Percentiles rank a stretch among this genome's conserved stretches.
phyloP scores from a whole-genome alignment of 2,113 vertebrate species.

The Herpailurus yagouaroundi region DNA sequence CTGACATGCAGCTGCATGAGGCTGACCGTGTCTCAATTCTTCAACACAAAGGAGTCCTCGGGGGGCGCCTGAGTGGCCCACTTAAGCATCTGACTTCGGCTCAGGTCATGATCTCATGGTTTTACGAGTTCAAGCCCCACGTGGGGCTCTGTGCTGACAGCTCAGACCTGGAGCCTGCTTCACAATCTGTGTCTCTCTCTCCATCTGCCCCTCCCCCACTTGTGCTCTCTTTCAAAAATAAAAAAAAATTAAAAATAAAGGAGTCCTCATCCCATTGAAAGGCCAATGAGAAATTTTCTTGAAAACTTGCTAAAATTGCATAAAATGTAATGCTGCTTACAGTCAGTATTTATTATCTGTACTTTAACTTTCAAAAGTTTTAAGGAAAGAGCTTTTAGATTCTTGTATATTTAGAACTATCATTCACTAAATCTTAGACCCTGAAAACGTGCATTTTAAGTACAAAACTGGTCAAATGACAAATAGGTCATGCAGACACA shows the following conservation, averaged over 20 bases:
- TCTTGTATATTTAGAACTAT: background rate
- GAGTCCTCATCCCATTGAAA: background rate
- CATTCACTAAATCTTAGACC: background rate
- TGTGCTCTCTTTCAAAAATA: too few relatives aligned
- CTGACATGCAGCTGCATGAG: background rate
- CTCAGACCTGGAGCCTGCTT: too few relatives aligned
- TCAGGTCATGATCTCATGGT: too few relatives aligned
- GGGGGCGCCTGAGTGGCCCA: too few relatives aligned
- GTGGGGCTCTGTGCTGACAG: too few relatives aligned
- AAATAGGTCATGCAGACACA: accelerated
- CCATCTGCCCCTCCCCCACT: too few relatives aligned
- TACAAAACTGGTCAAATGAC: background rate
- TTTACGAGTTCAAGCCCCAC: too few relatives aligned
- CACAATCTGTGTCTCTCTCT: too few relatives aligned
- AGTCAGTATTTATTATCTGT: background rate
- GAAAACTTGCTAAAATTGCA: background rate
- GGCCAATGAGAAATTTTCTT: background rate
- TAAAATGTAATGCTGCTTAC: background rate
- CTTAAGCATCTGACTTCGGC: too few relatives aligned
- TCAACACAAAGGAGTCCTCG: too few relatives aligned
- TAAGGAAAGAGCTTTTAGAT: background rate
- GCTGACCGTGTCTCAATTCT: background rate
- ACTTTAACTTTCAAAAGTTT: background rate
- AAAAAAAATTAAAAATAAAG: background rate
- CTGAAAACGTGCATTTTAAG: background rate